Evolutionary conservation across 2,888 invertebrate species (phyloP).

Genomic region (Drosophila greeni): DNA sequence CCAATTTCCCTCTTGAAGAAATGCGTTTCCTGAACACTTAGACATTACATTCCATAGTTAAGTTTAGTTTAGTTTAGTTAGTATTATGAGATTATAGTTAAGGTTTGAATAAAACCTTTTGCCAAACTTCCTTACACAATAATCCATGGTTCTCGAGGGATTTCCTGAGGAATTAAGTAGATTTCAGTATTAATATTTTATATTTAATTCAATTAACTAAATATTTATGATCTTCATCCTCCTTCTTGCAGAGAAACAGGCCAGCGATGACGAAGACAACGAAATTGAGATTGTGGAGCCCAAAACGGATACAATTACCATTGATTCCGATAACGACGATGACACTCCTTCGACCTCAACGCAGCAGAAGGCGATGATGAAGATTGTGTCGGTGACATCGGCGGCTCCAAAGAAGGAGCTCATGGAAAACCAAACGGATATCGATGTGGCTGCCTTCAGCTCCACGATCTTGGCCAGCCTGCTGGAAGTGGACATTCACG

Average conservation of each 20-base stretch:
- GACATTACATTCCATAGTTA: conserved; percentile 13
- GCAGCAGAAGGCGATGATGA: conserved; percentile 14
- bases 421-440: conserved; percentile 24
- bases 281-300: conserved; percentile 79
- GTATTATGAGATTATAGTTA: conserved; percentile 5
- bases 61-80: conserved; percentile 2
- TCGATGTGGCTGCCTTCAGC: conserved; percentile 62
- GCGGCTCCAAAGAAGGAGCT: conserved; percentile 22
- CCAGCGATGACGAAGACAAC: conserved; percentile 78
- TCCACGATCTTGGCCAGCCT: conserved; percentile 75
- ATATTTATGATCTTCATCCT: neutral
- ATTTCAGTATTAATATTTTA: neutral
- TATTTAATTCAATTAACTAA: too few relatives aligned
- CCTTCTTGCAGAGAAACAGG: conserved; percentile 75
- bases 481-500: conserved; percentile 76
- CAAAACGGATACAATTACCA: conserved; percentile 77
- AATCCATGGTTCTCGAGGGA: neutral
- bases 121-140: neutral
- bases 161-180: too few relatives aligned
- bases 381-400: conserved; percentile 49
- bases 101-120: conserved; percentile 12
- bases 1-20: conserved; percentile 71
- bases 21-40: conserved; percentile 67
- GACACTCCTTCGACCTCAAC: conserved; percentile 46
- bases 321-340: conserved; percentile 78